phyloP scores from a whole-genome alignment of 37 sponge, comb jelly and placozoan species.

The Halisarca cf. caerulea region DNA sequence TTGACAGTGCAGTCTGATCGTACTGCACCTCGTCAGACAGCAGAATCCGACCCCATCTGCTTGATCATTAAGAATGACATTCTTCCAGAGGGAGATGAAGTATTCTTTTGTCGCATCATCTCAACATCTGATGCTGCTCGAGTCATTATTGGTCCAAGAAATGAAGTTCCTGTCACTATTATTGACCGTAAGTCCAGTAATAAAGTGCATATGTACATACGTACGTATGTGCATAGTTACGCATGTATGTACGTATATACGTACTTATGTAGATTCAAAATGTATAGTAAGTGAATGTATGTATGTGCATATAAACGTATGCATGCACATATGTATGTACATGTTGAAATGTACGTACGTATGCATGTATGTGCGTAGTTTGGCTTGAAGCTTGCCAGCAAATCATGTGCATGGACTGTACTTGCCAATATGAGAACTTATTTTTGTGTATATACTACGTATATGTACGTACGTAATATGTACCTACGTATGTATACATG shows the following conservation, averaged over 20 bases:
- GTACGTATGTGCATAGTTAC: not conserved
- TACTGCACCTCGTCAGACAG: not conserved
- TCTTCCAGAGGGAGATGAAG: slow-evolving; percentile 1
- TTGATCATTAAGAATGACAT: not conserved
- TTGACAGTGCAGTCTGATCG: not conserved
- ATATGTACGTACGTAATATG: no score
- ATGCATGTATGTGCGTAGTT: no score
- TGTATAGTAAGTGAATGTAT: no score
- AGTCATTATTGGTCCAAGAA: not conserved
- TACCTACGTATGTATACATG: no score
- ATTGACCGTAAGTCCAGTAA: not conserved
- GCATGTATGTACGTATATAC: not conserved
- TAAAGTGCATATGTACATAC: not conserved
- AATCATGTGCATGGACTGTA: no score
- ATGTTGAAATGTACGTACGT: no score
- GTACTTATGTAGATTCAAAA: no score
- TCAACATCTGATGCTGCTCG: not conserved
- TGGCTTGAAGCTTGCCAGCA: no score
- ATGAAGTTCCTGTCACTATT: not conserved
- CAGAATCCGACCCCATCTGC: not conserved
- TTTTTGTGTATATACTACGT: no score
- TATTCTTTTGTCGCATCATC: not conserved
- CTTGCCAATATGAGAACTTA: no score
- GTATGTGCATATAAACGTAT: no score
- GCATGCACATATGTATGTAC: no score